A percentile compares a stretch with the other conserved stretches of the same genome.
Evolutionary conservation across 2,113 vertebrate genomes (phyloP).

Genomic region (Esox niger): DNA sequence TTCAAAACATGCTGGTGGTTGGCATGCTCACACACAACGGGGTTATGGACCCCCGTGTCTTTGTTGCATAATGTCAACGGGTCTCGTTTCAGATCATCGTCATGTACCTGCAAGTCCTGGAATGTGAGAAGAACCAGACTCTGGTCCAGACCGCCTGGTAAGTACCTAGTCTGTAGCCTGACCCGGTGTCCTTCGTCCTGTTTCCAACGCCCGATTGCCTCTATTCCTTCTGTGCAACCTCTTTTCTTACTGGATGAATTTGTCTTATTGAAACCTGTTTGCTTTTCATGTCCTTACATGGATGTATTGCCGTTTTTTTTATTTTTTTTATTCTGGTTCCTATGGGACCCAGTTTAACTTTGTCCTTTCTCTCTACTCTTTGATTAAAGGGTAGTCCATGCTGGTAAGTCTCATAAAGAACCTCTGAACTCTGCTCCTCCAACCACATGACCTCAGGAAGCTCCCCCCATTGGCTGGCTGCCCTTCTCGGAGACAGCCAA

Average conservation of each 20-base stretch:
- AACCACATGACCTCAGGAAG: conserved; percentile 99
- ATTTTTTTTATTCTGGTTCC: conserved; percentile 75
- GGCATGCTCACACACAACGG: neutral
- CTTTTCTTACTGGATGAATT: conserved; percentile 38
- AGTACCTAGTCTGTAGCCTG: conserved; percentile 65
- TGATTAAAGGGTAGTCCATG: conserved; percentile 99
- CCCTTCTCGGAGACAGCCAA: conserved; percentile 96
- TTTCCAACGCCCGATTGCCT: conserved; percentile 55
- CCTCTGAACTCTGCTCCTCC: conserved; percentile 97
- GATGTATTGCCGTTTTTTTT: no score
- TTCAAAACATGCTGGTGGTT: conserved; percentile 27
- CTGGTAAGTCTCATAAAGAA: conserved; percentile 99
- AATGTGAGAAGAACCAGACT: conserved; percentile 97
- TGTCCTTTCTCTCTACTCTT: conserved; percentile 99
- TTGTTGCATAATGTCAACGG: conserved; percentile 19
- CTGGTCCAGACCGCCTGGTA: conserved; percentile 99
- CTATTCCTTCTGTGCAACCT: conserved; percentile 46
- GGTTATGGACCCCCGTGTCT: neutral
- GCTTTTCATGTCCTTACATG: conserved; percentile 50
- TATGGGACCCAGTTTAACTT: conserved; percentile 98
- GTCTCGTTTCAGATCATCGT: conserved; percentile 88
- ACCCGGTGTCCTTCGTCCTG: conserved; percentile 58
- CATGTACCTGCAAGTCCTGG: conserved; percentile 98
- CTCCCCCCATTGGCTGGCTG: conserved; percentile 98
- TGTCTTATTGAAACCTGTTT: conserved; percentile 19